Percentiles rank a stretch among this genome's conserved stretches.
Evolutionary conservation across 1,140 invertebrate species (phyloP).

Genomic region (Brachionus plicatilis): DNA sequence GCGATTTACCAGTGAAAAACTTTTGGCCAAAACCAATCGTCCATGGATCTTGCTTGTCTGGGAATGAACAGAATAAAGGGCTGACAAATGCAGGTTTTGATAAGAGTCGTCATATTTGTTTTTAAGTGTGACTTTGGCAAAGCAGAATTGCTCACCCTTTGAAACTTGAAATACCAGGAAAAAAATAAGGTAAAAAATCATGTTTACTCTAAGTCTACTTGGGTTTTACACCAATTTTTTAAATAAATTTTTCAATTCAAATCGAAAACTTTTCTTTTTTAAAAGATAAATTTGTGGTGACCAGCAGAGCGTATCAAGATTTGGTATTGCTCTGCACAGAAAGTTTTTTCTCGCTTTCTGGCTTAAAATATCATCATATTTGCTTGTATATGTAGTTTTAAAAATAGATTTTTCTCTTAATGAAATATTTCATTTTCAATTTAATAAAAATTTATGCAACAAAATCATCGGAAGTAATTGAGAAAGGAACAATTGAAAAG

Average conservation of each 20-base stretch:
- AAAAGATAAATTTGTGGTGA: background rate
- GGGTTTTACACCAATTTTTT: background rate
- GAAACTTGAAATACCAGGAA: background rate
- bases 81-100: background rate
- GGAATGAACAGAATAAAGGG: background rate
- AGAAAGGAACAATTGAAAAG: background rate
- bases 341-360: background rate
- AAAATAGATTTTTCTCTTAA: background rate
- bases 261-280: background rate
- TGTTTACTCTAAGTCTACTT: background rate
- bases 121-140: background rate
- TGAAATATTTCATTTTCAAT: background rate
- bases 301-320: background rate
- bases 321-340: background rate
- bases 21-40: background rate
- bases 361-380: background rate
- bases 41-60: background rate
- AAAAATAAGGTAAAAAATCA: background rate
- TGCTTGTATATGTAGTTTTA: background rate
- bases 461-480: background rate
- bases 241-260: background rate
- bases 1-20: background rate
- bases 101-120: background rate
- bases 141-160: background rate
- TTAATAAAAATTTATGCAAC: background rate